A percentile compares a stretch with the other conserved stretches of the same genome.
Evolutionary conservation across 2,113 vertebrate species (phyloP).

Genomic region (Clupea harengus): DNA sequence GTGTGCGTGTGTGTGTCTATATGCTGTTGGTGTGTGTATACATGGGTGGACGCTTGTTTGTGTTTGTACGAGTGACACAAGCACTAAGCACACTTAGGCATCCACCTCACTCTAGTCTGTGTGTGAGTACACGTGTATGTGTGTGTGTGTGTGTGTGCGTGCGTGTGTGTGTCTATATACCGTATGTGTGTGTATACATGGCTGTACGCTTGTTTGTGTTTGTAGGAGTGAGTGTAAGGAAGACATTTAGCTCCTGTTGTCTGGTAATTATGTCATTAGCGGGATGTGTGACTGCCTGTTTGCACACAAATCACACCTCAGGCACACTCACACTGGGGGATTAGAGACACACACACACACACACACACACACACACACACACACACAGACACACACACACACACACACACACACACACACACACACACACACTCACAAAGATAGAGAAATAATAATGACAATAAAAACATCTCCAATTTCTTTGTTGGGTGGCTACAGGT

Average conservation of each 20-base stretch:
- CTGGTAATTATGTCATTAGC: conserved; percentile 69
- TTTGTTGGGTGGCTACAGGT: too few relatives aligned
- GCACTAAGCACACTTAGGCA: conserved; percentile 48
- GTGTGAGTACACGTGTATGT: not conserved
- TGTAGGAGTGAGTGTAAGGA: not conserved
- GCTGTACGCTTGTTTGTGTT: not conserved
- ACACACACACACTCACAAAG: too few relatives aligned
- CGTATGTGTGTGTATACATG: not conserved
- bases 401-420: not conserved
- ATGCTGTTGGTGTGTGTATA: not conserved
- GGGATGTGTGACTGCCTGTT: conserved; percentile 65
- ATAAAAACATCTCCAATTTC: too few relatives aligned
- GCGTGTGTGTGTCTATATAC: not conserved
- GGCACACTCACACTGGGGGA: conserved; percentile 49
- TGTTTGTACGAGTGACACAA: not conserved
- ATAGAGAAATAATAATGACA: not conserved
- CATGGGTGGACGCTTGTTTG: not conserved
- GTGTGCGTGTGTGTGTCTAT: not conserved
- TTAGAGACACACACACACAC: conserved; percentile 35
- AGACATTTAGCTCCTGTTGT: not conserved
- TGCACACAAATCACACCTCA: conserved; percentile 58
- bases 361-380: not conserved
- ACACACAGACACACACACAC: not conserved
- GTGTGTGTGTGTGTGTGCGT: not conserved
- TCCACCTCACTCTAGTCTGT: not conserved